These are phyloP conservation scores for Eulemur coronatus DNA, from an alignment of 2,797 vertebrate genomes.

Conservation along the genomic window DNA sequence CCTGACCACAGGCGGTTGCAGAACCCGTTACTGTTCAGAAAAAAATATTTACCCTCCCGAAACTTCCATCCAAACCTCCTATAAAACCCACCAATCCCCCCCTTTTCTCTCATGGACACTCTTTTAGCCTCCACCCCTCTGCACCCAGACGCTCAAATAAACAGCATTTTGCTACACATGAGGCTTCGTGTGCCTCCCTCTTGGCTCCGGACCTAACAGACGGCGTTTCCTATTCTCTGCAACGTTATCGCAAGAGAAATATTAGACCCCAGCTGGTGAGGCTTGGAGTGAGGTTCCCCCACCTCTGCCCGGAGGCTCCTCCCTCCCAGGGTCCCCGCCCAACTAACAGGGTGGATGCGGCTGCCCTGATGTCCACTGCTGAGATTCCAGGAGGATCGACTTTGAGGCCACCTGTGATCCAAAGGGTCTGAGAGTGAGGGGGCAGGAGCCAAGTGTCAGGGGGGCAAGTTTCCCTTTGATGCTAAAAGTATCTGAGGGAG, in stretches of 20 bases:
- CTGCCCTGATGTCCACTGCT: not conserved
- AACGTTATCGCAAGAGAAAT: not conserved
- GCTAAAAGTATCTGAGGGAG: not conserved
- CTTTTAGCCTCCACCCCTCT: too few species aligned
- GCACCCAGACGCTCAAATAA: too few species aligned
- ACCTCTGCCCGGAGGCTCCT: not conserved
- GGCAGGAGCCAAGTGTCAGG: not conserved
- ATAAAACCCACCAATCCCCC: too few species aligned
- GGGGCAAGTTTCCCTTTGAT: not conserved
- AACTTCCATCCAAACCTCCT: too few species aligned
- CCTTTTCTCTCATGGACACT: too few species aligned
- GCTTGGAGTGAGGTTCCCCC: not conserved
- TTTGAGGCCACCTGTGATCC: not conserved
- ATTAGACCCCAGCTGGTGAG: not conserved
- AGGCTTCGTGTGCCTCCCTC: too few species aligned
- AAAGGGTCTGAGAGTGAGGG: not conserved
- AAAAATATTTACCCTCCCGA: too few species aligned
- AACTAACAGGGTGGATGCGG: too few species aligned
- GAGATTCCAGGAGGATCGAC: not conserved
- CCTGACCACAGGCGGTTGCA: too few species aligned
- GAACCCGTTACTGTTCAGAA: too few species aligned
- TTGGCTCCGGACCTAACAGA: too few species aligned
- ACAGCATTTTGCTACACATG: too few species aligned
- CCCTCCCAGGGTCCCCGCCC: not conserved
- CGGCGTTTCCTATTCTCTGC: not conserved